Percentiles rank a stretch among this genome's conserved stretches.
phyloP scores from a whole-genome alignment of 2,888 invertebrate species.

The Spicauda simplicius region DNA sequence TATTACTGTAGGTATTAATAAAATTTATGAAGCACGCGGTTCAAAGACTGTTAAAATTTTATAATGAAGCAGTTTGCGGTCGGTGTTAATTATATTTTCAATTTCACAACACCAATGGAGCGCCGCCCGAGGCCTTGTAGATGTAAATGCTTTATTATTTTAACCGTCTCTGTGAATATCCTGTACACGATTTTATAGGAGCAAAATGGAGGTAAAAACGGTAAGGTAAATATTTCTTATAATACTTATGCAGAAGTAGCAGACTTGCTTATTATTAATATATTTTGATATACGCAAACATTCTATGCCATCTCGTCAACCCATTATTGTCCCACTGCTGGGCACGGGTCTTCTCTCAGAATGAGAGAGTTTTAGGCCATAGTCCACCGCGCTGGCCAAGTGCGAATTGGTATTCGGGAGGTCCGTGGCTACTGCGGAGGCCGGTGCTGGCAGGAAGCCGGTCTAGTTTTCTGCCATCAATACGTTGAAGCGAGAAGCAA shows the following conservation, averaged over 20 bases:
- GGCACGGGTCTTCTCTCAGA: no score
- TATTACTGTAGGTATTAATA: conserved; percentile 36
- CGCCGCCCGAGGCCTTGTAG: conserved; percentile 47
- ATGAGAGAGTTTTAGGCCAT: no score
- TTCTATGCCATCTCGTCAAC: no score
- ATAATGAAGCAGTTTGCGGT: conserved; percentile 68
- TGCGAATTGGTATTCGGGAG: no score
- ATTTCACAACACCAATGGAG: conserved; percentile 62
- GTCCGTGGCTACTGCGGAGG: no score
- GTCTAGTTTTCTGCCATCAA: no score
- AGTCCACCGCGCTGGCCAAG: no score
- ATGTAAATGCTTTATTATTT: conserved; percentile 10
- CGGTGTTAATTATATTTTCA: conserved; percentile 75
- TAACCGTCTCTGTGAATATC: conserved; percentile 1
- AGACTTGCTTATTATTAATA: neutral
- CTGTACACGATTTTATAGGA: neutral
- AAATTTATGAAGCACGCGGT: conserved; percentile 61
- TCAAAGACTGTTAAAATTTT: conserved; percentile 65
- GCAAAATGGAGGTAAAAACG: neutral
- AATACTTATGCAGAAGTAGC: no score
- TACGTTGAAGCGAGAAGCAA: no score
- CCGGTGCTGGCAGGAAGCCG: no score
- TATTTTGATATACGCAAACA: no score
- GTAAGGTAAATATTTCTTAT: neutral
- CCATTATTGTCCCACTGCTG: no score